Evolutionary conservation across 1,140 invertebrate species (phyloP), one percentile per base, ranked within the genome.

Genomic region (Calliphora vicina): DNA sequence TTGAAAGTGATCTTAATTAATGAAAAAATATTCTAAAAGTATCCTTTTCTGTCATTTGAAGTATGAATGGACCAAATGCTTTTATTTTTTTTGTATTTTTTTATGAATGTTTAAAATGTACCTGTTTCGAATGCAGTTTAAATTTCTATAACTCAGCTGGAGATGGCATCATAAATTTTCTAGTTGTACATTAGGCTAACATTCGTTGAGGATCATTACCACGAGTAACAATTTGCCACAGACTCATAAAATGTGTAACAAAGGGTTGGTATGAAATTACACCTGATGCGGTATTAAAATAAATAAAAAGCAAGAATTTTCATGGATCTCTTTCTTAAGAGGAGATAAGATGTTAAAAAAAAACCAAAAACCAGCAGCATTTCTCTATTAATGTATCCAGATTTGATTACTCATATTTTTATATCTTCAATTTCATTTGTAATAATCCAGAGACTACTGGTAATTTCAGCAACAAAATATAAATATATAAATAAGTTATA

Each of bases 1-100:
- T 67, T 67, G 61, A 67, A 67, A 67, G n/a, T 67, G 61, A 67
- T 67, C 61, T 67, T 67, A 67, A 67, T 67, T 67, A 67, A 67
- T 67, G 61, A 67, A 67, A 67, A 67, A 67, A 57, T 57, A 17
- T 57, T 57, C 5, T 17, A 17, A n/a, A 17, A n/a, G 50, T 57
- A n/a, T 15, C 2, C 15, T 57, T 57, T 15, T n/a, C 10, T 57
- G 4, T 57, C 1, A n/a, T n/a, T 57, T 57, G 50, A 57, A 57
- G 8, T 4, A 17, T 50, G 45, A 50, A 50, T 50, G 45, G 13
- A 35, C 35, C 50, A 8, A 23, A 67, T 10, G 9, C n/a, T 23
- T 15, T 57, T n/a, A 20, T 3, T 67, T 10, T 20, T 6, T 67
- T 20, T 23, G 20, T 23, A n/a, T 29, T 3, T 35, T 35, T 35